A percentile compares a stretch with the other conserved stretches of the same genome.
Conservation (phyloP, 2,888 invertebrate species). For the Lasioglossum marginatum region DNA sequence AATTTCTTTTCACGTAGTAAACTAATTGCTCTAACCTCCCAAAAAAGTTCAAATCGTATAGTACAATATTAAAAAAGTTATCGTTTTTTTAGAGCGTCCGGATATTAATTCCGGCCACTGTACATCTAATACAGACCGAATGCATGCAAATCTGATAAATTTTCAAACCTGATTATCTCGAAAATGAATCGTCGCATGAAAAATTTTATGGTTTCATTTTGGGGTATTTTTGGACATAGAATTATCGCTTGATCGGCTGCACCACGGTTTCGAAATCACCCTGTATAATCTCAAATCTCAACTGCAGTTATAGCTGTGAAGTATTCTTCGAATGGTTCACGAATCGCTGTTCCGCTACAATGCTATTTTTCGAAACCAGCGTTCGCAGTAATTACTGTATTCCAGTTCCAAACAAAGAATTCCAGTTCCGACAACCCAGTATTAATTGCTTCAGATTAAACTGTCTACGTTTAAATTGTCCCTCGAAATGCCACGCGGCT, state of each 20-base stretch:
- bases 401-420: slow-evolving; percentile 1
- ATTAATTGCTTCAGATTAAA: slow-evolving; percentile 5
- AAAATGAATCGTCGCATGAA: not conserved
- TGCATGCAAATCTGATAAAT: too few relatives aligned
- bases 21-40: too few relatives aligned
- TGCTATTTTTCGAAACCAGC: not conserved
- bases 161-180: not conserved
- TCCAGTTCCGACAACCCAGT: not conserved
- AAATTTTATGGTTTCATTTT: not conserved
- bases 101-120: too few relatives aligned
- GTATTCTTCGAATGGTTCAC: not conserved
- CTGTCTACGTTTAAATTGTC: slow-evolving; percentile 9
- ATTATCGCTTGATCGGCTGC: not conserved
- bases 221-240: not conserved
- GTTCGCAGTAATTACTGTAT: slow-evolving; percentile 7
- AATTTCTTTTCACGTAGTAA: too few relatives aligned
- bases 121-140: too few relatives aligned
- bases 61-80: too few relatives aligned
- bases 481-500: not conserved
- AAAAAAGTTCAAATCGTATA: too few relatives aligned
- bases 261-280: not conserved
- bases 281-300: not conserved
- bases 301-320: not conserved
- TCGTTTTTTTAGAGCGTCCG: too few relatives aligned
- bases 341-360: not conserved